Evolutionary conservation across 2,797 vertebrate species (phyloP).

Genomic region (Rachycentron canadum): DNA sequence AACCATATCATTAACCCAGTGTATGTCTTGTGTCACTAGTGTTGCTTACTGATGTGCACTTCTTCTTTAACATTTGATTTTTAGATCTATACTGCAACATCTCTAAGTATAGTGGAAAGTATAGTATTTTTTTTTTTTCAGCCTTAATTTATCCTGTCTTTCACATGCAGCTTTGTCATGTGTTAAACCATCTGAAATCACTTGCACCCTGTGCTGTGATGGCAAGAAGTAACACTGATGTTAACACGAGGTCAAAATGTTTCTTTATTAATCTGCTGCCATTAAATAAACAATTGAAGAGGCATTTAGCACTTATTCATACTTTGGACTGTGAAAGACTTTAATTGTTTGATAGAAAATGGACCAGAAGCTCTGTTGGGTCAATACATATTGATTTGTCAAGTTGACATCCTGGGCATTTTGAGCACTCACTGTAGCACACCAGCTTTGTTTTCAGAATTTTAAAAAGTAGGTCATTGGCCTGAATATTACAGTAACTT

Average conservation of each 20-base stretch:
- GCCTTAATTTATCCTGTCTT: neutral
- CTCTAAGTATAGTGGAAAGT: conserved; percentile 2
- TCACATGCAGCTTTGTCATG: neutral
- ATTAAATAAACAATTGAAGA: neutral
- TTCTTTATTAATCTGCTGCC: conserved; percentile 1
- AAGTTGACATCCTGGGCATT: neutral
- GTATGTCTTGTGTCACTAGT: conserved; percentile 36
- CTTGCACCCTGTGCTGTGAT: neutral
- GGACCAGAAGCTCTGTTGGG: neutral
- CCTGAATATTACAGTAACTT: conserved; percentile 33
- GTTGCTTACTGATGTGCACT: conserved; percentile 45
- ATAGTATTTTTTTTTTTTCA: neutral
- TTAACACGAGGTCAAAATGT: neutral
- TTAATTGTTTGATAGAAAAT: neutral
- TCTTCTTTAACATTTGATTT: conserved; percentile 22
- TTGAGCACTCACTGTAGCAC: conserved; percentile 4
- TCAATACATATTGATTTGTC: neutral
- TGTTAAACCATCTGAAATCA: conserved; percentile 2
- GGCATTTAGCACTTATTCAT: neutral
- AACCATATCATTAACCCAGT: conserved; percentile 60
- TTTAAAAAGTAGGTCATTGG: conserved; percentile 26
- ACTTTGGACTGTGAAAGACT: neutral
- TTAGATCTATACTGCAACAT: neutral
- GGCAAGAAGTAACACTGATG: conserved; percentile 9
- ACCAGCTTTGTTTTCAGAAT: conserved; percentile 13